phyloP scores from a whole-genome alignment of 2,113 vertebrate genomes.

The Hemicordylus capensis region DNA sequence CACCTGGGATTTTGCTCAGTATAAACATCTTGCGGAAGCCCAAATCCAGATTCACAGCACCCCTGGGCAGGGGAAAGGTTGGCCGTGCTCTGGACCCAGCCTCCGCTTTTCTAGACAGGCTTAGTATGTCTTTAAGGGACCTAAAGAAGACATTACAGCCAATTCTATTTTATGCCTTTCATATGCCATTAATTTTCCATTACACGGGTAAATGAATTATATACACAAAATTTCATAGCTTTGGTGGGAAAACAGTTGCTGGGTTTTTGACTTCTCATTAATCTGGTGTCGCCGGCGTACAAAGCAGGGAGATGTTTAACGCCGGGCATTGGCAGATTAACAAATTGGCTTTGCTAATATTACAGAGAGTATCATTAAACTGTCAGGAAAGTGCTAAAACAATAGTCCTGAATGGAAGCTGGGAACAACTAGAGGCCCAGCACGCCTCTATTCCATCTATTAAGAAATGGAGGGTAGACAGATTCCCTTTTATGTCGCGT shows the following conservation, averaged over 20 bases:
- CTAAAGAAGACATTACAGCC: constrained; percentile 54
- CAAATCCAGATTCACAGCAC: neutral
- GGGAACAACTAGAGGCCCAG: constrained; percentile 11
- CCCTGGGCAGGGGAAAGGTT: neutral
- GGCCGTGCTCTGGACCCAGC: neutral
- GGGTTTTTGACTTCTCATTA: constrained; percentile 42
- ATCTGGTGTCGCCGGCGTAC: constrained; percentile 39
- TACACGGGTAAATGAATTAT: constrained; percentile 62
- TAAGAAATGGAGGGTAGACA: neutral
- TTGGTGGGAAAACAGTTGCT: constrained; percentile 39
- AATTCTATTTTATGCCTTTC: constrained; percentile 61
- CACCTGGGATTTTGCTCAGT: neutral
- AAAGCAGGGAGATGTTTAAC: constrained; percentile 49
- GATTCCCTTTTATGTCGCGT: neutral
- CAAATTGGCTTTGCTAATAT: constrained; percentile 56
- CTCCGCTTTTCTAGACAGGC: constrained; percentile 34
- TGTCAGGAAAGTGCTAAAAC: constrained; percentile 45
- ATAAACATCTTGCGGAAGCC: neutral
- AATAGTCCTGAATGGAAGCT: constrained; percentile 29
- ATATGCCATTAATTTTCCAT: constrained; percentile 60
- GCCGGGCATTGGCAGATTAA: constrained; percentile 56
- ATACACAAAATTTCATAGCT: constrained; percentile 42
- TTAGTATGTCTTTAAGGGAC: constrained; percentile 43
- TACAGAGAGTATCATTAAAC: constrained; percentile 32
- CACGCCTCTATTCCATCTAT: neutral